Evolutionary conservation across 2,888 invertebrate species (phyloP).

Genomic region (Andrena minutula): DNA sequence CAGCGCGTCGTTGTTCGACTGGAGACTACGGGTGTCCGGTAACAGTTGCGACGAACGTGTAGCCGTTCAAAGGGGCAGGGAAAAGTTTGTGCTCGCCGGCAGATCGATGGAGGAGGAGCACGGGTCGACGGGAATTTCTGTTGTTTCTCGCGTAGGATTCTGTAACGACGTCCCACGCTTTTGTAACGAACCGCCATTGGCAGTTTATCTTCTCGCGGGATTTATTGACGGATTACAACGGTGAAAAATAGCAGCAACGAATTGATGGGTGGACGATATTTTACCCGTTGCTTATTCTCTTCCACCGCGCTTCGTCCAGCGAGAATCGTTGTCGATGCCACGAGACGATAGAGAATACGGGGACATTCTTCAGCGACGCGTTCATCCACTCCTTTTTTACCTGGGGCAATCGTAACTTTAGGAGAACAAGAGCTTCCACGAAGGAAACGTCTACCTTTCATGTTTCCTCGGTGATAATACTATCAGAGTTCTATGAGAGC

Average conservation of each 20-base stretch:
- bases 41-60: neutral
- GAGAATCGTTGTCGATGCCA: conserved; percentile 42
- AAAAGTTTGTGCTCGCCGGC: conserved; percentile 2
- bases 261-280: conserved; percentile 47
- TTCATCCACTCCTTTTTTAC: conserved; percentile 3
- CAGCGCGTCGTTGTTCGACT: neutral
- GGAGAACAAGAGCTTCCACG: neutral
- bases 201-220: conserved; percentile 47
- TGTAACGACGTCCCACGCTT: conserved; percentile 31
- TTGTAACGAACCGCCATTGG: conserved; percentile 26
- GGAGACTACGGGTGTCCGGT: neutral
- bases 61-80: neutral
- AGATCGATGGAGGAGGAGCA: neutral
- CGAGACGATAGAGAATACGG: conserved; percentile 4
- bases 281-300: conserved; percentile 30
- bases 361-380: neutral
- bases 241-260: conserved; percentile 52
- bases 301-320: neutral
- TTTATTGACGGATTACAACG: conserved; percentile 61
- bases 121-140: neutral
- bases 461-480: neutral
- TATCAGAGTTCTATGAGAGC: neutral
- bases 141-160: neutral
- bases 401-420: conserved; percentile 15
- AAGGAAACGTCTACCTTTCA: neutral